Evolutionary conservation across 2,888 invertebrate species (phyloP), one percentile per base, ranked within the genome.

Genomic region (Molorchus minor): DNA sequence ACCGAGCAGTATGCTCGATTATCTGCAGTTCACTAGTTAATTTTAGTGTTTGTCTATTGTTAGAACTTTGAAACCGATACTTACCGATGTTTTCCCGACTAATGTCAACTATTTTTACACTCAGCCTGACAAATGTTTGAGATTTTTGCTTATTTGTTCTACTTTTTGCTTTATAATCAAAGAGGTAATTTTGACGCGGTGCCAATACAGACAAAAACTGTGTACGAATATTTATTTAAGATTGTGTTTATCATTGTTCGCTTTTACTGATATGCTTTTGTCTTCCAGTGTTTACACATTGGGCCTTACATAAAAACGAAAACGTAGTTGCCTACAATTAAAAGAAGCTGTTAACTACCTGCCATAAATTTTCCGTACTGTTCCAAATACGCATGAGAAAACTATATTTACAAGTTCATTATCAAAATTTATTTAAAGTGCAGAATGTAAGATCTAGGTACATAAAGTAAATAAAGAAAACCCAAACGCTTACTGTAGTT

Each of bases 1-100:
- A n/a, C 52, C 47, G 62, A 60, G 62, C 62, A 55, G 64, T 67
- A 64, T 52, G 60, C 62, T 61, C 66, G 75, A 71, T 71, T 70
- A 68, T 74, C 74, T 69, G 67, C 72, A 65, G 74, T 67, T 71
- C 75, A 79, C 78, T 79, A 74, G 74, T 72, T 75, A 75, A 75
- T 71, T 74, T 77, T 77, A 74, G 75, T 71, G 71, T 67, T 52
- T 41, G 64, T 63, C 74, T 75, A 76, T 76, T 76, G 77, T 77
- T 76, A 73, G 76, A 64, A 44, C 63, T 56, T 58, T 63, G 59
- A 68, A 58, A 69, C 72, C 75, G 75, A 76, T 64, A 64, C 54
- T 61, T 66, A 65, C 70, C 75, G 75, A 72, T 46, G 54, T 19
- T 40, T 47, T 45, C 41, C 57, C 61, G 67, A 65, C 65, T 58